These are phyloP conservation scores for Hapalemur alaotrensis DNA, from an alignment of 2,797 vertebrate species.

Conservation along the genomic window DNA sequence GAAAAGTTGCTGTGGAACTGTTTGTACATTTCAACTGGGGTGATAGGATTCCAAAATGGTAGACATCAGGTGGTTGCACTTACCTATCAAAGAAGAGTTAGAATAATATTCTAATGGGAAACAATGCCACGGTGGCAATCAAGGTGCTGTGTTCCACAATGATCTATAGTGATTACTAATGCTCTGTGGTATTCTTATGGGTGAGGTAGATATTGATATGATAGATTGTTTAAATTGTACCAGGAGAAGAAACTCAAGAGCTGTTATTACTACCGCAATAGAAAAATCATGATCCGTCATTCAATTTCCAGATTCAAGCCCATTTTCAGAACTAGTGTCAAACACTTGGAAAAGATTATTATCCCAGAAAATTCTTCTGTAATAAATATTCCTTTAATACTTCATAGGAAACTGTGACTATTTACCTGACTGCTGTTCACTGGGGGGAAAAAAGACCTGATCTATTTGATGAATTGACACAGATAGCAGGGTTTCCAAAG, in stretches of 20 bases:
- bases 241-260: not conserved
- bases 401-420: not conserved
- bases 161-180: not conserved
- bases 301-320: not conserved
- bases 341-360: not conserved
- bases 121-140: not conserved
- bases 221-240: not conserved
- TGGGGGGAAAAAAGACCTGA: rapidly evolving
- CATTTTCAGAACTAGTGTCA: not conserved
- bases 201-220: not conserved
- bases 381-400: not conserved
- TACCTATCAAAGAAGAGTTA: not conserved
- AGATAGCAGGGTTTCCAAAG: not conserved
- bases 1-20: not conserved
- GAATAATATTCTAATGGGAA: not conserved
- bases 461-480: not conserved
- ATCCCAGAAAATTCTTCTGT: too few species aligned
- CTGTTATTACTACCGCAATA: not conserved
- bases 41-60: not conserved
- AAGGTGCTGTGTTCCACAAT: not conserved
- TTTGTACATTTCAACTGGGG: not conserved
- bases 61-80: not conserved
- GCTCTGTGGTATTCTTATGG: rapidly evolving
- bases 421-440: not conserved
- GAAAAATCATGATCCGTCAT: not conserved